Conservation (phyloP, 2,113 vertebrate species). For the Poeciliopsis retropinna region DNA sequence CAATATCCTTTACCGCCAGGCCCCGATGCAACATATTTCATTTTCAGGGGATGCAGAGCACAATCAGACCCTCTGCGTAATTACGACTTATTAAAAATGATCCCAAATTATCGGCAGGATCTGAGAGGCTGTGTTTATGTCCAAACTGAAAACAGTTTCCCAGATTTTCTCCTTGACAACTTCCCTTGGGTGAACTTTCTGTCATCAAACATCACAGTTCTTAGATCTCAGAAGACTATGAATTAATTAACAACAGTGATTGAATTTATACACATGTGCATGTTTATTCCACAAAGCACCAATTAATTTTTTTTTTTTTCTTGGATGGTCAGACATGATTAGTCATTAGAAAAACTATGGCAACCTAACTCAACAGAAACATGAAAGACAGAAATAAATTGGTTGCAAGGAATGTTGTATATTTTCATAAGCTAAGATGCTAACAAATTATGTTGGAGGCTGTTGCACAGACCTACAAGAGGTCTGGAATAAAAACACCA, state of each 20-base stretch:
- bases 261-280: conserved; percentile 18
- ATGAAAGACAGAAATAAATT: neutral
- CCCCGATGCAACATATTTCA: conserved; percentile 84
- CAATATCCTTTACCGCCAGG: conserved; percentile 86
- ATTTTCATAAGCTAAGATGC: no score
- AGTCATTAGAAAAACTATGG: conserved; percentile 52
- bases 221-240: conserved; percentile 50
- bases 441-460: no score
- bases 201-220: conserved; percentile 62
- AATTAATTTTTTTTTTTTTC: conserved; percentile 21
- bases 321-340: conserved; percentile 32
- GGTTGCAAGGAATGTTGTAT: no score
- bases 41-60: conserved; percentile 83
- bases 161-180: conserved; percentile 59
- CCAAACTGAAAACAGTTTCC: conserved; percentile 72
- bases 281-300: conserved; percentile 29
- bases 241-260: conserved; percentile 53
- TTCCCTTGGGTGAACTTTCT: conserved; percentile 58
- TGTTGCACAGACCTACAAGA: no score
- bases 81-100: conserved; percentile 86
- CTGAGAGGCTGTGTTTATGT: conserved; percentile 76
- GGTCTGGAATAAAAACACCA: no score
- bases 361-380: neutral
- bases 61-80: conserved; percentile 82
- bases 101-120: conserved; percentile 80